Evolutionary conservation across 2,888 invertebrate species (phyloP).

Genomic region (Synergus laeviventris): DNA sequence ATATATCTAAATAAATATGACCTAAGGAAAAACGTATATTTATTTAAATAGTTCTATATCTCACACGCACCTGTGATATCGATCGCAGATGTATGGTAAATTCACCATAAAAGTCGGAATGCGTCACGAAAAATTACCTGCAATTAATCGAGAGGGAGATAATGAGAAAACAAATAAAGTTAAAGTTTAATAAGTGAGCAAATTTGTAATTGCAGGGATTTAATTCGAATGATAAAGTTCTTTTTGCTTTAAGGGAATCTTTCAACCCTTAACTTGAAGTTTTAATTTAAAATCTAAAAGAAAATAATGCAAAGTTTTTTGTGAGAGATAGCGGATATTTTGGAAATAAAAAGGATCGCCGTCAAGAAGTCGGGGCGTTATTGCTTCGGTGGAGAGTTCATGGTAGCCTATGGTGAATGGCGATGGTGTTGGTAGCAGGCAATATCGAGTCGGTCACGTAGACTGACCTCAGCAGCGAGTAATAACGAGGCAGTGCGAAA

Average conservation of each 20-base stretch:
- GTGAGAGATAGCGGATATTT: constrained; percentile 32
- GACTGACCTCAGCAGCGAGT: constrained; percentile 75
- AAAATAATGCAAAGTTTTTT: neutral
- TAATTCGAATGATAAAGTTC: no score
- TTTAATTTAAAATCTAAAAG: neutral
- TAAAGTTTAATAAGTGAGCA: no score
- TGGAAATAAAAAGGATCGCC: constrained; percentile 25
- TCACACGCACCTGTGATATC: neutral
- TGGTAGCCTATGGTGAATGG: constrained; percentile 57
- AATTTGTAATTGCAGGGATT: no score
- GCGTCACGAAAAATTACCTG: no score
- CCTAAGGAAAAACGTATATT: neutral
- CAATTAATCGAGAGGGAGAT: no score
- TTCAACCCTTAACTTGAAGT: neutral
- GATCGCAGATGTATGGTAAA: neutral
- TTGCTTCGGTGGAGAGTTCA: constrained; percentile 69
- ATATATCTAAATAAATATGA: constrained; percentile 22
- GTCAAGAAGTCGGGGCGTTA: constrained; percentile 61
- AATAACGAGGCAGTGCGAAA: constrained; percentile 66
- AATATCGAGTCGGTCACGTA: constrained; percentile 75
- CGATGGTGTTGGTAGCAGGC: constrained; percentile 66
- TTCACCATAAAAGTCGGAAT: no score
- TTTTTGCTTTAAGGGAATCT: no score
- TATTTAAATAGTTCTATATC: neutral
- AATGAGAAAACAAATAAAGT: no score